Percentiles rank a stretch among this genome's conserved stretches.
phyloP scores from a whole-genome alignment of 2,888 invertebrate species.

The Clivina fossor region DNA sequence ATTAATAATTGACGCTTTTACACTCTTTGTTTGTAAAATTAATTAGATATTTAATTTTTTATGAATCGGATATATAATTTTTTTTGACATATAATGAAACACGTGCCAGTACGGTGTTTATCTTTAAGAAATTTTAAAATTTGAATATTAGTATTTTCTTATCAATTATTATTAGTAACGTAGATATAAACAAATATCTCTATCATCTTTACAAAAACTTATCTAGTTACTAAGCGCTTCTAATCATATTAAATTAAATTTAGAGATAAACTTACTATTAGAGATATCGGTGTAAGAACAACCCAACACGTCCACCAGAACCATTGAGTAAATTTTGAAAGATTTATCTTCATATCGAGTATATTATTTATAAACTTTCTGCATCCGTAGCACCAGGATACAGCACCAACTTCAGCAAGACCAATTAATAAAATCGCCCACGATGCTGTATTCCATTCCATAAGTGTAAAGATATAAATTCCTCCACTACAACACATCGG shows the following conservation, averaged over 20 bases:
- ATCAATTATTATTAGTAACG: no score
- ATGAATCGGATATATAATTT: no score
- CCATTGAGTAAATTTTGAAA: conserved; percentile 58
- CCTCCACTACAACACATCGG: conserved; percentile 78
- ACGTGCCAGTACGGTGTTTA: no score
- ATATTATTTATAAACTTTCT: conserved; percentile 61
- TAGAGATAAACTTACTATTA: conserved; percentile 62
- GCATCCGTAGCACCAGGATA: conserved; percentile 72
- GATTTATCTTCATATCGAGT: conserved; percentile 64
- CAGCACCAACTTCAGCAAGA: conserved; percentile 64
- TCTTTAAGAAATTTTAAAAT: no score
- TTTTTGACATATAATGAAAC: no score
- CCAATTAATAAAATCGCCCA: conserved; percentile 75
- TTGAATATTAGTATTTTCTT: no score
- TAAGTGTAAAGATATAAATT: conserved; percentile 69
- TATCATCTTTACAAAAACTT: no score
- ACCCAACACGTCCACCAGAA: conserved; percentile 78
- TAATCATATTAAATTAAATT: conserved; percentile 15
- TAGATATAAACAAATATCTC: no score
- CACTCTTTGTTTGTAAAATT: no score
- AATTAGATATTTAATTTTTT: no score
- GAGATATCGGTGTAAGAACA: conserved; percentile 66
- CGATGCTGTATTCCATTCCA: conserved; percentile 77
- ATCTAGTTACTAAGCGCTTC: no score
- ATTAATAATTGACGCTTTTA: no score